Conservation (phyloP, 2,888 invertebrate genomes). For the Tenthredo mesomela region DNA sequence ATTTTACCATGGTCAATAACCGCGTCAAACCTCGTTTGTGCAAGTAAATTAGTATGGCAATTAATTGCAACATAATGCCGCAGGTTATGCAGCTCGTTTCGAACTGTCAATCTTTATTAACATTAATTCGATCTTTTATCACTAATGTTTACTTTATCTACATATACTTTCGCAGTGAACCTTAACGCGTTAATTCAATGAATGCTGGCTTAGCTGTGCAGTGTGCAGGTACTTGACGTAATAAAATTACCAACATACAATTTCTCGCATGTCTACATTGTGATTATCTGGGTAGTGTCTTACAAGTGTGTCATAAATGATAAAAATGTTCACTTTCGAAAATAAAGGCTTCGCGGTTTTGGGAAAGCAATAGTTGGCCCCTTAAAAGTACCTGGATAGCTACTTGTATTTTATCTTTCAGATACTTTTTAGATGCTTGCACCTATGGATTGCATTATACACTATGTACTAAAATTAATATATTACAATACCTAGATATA, state of each 20-base stretch:
- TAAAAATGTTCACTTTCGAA: background rate
- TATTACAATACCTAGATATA: background rate
- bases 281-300: background rate
- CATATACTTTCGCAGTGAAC: background rate
- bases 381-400: conserved; percentile 14
- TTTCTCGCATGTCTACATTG: background rate
- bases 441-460: conserved; percentile 12
- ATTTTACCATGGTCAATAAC: background rate
- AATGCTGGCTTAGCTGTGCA: background rate
- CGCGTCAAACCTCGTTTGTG: background rate
- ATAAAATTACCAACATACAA: background rate
- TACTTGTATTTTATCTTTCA: background rate
- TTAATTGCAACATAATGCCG: background rate
- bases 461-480: background rate
- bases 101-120: background rate
- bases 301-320: background rate
- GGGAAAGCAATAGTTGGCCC: background rate
- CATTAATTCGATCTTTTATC: background rate
- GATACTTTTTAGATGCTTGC: conserved; percentile 3
- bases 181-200: background rate
- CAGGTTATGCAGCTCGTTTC: background rate
- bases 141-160: background rate
- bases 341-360: background rate
- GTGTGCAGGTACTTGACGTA: background rate
- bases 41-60: background rate